Percentiles rank a stretch among this genome's conserved stretches.
phyloP scores from a whole-genome alignment of 1,140 invertebrate species.

The Mactra quadrangularis region DNA sequence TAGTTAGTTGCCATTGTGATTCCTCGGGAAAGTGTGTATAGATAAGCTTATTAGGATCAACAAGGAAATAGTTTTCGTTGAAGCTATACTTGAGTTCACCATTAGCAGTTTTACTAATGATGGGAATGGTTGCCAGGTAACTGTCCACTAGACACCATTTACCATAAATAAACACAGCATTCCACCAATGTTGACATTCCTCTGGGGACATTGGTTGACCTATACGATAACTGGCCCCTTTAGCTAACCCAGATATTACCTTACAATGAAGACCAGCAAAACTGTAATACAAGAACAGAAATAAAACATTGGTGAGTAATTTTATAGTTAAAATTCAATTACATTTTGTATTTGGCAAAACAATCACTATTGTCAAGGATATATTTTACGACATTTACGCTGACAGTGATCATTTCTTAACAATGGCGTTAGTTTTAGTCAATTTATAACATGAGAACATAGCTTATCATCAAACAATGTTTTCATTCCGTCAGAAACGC shows the following conservation, averaged over 20 bases:
- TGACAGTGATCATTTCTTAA: too few species aligned
- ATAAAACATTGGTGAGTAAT: too few species aligned
- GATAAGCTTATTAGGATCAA: slow-evolving; percentile 85
- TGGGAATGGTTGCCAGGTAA: slow-evolving; percentile 58
- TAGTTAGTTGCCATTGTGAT: slow-evolving; percentile 71
- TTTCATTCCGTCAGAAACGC: too few species aligned
- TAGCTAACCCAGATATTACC: slow-evolving; percentile 82
- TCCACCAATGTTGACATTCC: slow-evolving; percentile 83
- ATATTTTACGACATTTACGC: too few species aligned
- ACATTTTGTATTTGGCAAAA: too few species aligned
- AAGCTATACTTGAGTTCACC: slow-evolving; percentile 71
- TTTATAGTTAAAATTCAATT: too few species aligned
- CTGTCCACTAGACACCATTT: slow-evolving; percentile 83
- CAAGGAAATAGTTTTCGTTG: slow-evolving; percentile 84
- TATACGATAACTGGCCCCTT: slow-evolving; percentile 83
- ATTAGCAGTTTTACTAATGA: slow-evolving; percentile 55
- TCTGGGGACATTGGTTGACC: slow-evolving; percentile 81
- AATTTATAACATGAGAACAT: too few species aligned
- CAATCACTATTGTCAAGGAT: too few species aligned
- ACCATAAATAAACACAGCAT: slow-evolving; percentile 82
- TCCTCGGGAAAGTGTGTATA: slow-evolving; percentile 85
- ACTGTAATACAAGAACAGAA: slow-evolving; percentile 62
- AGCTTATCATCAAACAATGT: too few species aligned
- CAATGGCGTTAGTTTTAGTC: too few species aligned
- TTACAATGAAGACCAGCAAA: slow-evolving; percentile 81